Evolutionary conservation across 2,797 vertebrate genomes (phyloP), one percentile per base, ranked within the genome.

Genomic region (Enteromius unitaeniatus): DNA sequence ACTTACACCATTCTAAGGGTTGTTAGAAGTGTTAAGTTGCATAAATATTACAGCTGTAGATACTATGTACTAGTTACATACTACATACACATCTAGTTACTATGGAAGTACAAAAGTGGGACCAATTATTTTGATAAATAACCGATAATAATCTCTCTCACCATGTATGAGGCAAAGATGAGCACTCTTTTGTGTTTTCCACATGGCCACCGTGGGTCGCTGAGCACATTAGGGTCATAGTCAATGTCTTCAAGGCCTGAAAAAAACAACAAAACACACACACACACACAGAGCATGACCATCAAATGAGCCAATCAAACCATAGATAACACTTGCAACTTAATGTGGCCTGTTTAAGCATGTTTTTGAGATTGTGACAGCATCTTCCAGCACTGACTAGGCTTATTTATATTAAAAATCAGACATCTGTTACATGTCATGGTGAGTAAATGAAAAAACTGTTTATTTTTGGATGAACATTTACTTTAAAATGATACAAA

Each of bases 171-270:
- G 0, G 97, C 96, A 79, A 99, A 99, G 92, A 97, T 98, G 75
- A 99, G 97, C 80, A 99, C 98, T 31, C 98, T 94, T 91, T 99
- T 99, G 89, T 99, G 98, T 89, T 98, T 97, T 85, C 98, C 98
- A 68, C 98, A 98, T n/a, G 97, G 97, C 98, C 98, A 99, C 85
- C 96, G 97, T 0, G 98, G 98, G 91, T 99, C 97, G 42, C 97
- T 98, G 88, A 99, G 95, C 83, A 99, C 93, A 93, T 98, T 94
- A 6, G 98, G 98, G 86, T 99, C 97, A 28, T 99, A 99, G 70
- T 99, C 98, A 1, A 85, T 17, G 23, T 99, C 98, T 51, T 96
- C 96, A 0, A 68, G 47, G 87, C 92, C 97, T 99, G 89, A 19
- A 72, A 85, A 79, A 21, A 78, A 15, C 55, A 13, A 8, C 10